A percentile compares a stretch with the other conserved stretches of the same genome.
These are phyloP conservation scores for Patella pellucida DNA, from an alignment of 2,888 invertebrate species.

Conservation along the genomic window DNA sequence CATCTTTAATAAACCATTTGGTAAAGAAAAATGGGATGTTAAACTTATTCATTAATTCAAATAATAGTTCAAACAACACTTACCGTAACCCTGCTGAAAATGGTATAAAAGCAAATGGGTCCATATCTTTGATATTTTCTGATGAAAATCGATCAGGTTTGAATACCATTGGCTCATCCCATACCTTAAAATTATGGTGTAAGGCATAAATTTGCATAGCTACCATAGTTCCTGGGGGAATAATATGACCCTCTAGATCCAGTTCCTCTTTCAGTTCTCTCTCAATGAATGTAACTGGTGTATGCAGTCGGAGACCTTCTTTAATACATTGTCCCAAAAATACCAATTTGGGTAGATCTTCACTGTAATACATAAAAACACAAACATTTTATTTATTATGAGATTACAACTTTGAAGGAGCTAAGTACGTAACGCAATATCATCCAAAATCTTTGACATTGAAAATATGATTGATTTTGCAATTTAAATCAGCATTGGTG, in stretches of 20 bases:
- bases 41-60: too few relatives aligned
- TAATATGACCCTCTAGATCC: conserved; percentile 45
- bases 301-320: conserved; percentile 54
- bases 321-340: conserved; percentile 57
- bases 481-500: too few relatives aligned
- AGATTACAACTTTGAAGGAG: too few relatives aligned
- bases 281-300: conserved; percentile 50
- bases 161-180: conserved; percentile 48
- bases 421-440: too few relatives aligned
- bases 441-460: too few relatives aligned
- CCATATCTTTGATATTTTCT: conserved; percentile 45
- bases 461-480: too few relatives aligned
- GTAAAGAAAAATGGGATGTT: too few relatives aligned
- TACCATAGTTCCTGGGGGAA: conserved; percentile 46
- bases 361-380: conserved; percentile 37
- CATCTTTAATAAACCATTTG: too few relatives aligned
- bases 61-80: conserved; percentile 19
- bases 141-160: conserved; percentile 54
- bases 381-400: too few relatives aligned
- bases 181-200: conserved; percentile 55
- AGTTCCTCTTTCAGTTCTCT: conserved; percentile 42
- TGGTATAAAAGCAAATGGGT: conserved; percentile 54
- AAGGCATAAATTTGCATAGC: conserved; percentile 41
- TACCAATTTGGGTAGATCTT: conserved; percentile 50
- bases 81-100: conserved; percentile 60